These are phyloP conservation scores for Stenodema calcarata DNA, from an alignment of 2,888 invertebrate genomes.

Conservation along the genomic window DNA sequence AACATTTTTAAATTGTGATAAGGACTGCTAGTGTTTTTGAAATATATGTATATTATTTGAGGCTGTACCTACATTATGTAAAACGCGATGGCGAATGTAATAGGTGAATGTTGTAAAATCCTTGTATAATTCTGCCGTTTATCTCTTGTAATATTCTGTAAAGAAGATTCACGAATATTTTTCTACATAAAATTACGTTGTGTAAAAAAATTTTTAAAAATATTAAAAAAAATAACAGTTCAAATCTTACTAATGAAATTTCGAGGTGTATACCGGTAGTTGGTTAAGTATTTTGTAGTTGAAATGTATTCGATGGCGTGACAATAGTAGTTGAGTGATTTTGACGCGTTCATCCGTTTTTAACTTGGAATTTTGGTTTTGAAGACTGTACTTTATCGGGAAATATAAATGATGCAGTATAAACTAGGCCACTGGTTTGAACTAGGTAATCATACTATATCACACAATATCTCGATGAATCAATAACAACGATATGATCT, in stretches of 20 bases:
- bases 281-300: not conserved
- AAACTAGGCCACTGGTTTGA: too few relatives aligned
- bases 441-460: too few relatives aligned
- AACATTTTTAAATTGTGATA: constrained; percentile 12
- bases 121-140: constrained; percentile 2
- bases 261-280: not conserved
- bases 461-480: too few relatives aligned
- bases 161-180: constrained; percentile 16
- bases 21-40: constrained; percentile 24
- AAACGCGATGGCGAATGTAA: not conserved
- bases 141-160: not conserved
- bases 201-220: not conserved
- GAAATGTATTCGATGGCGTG: not conserved
- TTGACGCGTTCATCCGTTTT: too few relatives aligned
- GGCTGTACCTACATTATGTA: not conserved
- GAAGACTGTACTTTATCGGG: not conserved
- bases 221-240: not conserved
- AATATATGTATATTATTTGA: not conserved
- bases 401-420: not conserved
- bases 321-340: not conserved
- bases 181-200: not conserved
- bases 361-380: not conserved
- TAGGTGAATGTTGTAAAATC: not conserved
- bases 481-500: too few relatives aligned
- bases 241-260: not conserved